Conservation (phyloP, 1,140 invertebrate genomes). For the Amyelois transitella region DNA sequence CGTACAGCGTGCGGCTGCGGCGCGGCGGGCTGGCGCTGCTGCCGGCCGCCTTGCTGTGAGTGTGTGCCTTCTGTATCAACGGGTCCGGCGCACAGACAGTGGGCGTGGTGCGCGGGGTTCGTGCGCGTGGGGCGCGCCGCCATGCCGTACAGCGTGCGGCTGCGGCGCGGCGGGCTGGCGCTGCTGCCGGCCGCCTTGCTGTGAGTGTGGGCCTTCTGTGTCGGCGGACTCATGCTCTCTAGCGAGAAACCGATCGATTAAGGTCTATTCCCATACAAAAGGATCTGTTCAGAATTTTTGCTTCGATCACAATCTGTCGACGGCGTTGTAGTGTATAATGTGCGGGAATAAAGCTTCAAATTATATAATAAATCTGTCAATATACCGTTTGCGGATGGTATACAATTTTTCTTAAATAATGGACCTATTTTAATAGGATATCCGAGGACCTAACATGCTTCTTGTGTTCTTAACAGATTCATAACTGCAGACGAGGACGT, state of each 20-base stretch:
- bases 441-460: too few relatives aligned
- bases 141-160: constrained; percentile 42
- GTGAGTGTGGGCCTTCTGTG: constrained; percentile 31
- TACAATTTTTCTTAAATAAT: too few relatives aligned
- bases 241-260: too few relatives aligned
- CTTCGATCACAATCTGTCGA: too few relatives aligned
- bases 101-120: constrained; percentile 42
- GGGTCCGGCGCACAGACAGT: constrained; percentile 12
- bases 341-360: too few relatives aligned
- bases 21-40: constrained; percentile 34
- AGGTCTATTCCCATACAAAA: too few relatives aligned
- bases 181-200: constrained; percentile 23
- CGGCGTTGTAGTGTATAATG: neutral
- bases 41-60: constrained; percentile 34
- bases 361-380: too few relatives aligned
- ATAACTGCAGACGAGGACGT: constrained; percentile 28
- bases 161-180: constrained; percentile 43
- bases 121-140: constrained; percentile 33
- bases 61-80: constrained; percentile 1
- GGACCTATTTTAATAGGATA: too few relatives aligned
- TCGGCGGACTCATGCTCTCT: constrained; percentile 12
- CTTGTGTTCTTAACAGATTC: constrained; percentile 21
- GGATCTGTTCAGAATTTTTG: too few relatives aligned
- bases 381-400: too few relatives aligned
- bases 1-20: constrained; percentile 45